phyloP scores from a whole-genome alignment of 2,113 vertebrate species.

The Phalacrocorax pelagicus region DNA sequence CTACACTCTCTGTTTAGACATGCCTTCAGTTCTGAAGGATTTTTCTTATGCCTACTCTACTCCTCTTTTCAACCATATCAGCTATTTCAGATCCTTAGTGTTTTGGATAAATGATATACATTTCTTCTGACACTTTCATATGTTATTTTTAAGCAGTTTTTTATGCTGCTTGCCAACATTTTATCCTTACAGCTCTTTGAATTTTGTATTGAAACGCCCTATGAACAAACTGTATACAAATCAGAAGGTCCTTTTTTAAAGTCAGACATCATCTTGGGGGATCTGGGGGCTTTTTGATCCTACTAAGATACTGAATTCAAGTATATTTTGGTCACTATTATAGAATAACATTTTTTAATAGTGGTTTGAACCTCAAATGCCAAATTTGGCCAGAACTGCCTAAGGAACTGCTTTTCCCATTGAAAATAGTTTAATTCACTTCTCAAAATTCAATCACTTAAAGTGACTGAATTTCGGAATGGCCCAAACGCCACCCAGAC shows the following conservation, averaged over 20 bases:
- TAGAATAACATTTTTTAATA: background rate
- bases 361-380: background rate
- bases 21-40: background rate
- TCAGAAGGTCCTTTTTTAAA: background rate
- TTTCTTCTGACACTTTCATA: conserved; percentile 16
- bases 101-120: background rate
- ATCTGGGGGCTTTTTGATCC: conserved; percentile 5
- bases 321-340: background rate
- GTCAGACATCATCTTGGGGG: background rate
- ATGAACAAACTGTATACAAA: background rate
- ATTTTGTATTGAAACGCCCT: background rate
- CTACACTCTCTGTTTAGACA: background rate
- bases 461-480: background rate
- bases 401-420: background rate
- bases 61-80: background rate
- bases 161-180: conserved; percentile 25
- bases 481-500: background rate
- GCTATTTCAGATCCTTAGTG: background rate
- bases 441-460: background rate
- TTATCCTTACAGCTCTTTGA: conserved; percentile 11
- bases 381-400: background rate
- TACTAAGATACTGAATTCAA: background rate
- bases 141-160: conserved; percentile 44
- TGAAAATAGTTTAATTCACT: background rate
- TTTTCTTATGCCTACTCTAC: background rate